These are phyloP conservation scores for Crotalus viridis DNA, from an alignment of 2,113 vertebrate genomes.

Conservation along the genomic window DNA sequence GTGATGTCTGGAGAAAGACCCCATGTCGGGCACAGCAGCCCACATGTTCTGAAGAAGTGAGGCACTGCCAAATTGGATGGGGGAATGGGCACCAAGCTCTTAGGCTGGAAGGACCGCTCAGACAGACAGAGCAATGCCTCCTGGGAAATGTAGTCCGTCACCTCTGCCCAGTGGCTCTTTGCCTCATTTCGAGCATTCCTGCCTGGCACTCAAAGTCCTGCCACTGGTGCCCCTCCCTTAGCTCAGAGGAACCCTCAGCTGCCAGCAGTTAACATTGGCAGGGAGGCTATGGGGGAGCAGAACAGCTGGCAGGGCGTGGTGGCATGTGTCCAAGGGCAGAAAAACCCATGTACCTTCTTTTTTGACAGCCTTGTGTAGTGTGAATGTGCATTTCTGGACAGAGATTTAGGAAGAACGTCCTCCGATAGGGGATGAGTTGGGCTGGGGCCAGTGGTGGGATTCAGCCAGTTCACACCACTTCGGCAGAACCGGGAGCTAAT, in stretches of 20 bases:
- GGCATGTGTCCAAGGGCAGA: not conserved
- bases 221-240: not conserved
- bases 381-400: not conserved
- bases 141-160: not conserved
- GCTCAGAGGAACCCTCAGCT: not conserved
- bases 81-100: not conserved
- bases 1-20: not conserved
- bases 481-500: no score
- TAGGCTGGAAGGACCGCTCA: not conserved
- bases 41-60: not conserved
- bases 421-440: not conserved
- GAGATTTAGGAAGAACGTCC: not conserved
- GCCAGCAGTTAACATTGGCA: not conserved
- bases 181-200: not conserved
- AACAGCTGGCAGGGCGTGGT: not conserved
- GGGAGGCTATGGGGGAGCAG: not conserved
- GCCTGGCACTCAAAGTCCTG: not conserved
- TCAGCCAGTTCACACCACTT: no score
- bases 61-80: not conserved
- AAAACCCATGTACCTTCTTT: not conserved
- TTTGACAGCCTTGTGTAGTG: not conserved
- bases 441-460: not conserved
- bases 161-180: not conserved
- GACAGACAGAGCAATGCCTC: not conserved
- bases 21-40: not conserved